Evolutionary conservation across 2,797 vertebrate species (phyloP), one percentile per base, ranked within the genome.

Genomic region (Acanthiza pusilla): DNA sequence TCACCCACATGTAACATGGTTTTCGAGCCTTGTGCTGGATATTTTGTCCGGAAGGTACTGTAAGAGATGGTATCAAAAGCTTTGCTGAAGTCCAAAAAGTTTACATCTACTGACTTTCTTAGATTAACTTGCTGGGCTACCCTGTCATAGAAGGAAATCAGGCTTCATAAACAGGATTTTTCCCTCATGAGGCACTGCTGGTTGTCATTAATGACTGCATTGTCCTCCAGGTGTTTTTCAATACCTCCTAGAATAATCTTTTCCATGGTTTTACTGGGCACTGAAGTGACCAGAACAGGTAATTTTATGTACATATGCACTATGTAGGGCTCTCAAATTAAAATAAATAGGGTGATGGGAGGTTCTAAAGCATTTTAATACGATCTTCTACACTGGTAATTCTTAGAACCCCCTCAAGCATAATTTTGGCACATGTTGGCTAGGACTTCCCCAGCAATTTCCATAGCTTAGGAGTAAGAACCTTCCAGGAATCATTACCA

Each of bases 1-100:
- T 73, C 25, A 2, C 29, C 3, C 10, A 47, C 10, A 22, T 0
- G 0, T 4, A 58, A n/a, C 6, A 13, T 16, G 7, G 8, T 34
- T 60, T 26, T 53, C 20, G 53, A 47, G 13, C 1, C 30, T 11
- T 66, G 47, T 18, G 29, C 20, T 73, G 53, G 14, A 32, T 4
- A 50, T 78, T 71, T 63, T 63, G 32, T 43, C 36, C 51, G 32
- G 66, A 53, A 66, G 16, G 3, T 12, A 3, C 9, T 38, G 1
- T 8, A 2, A 30, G 16, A 58, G 2, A 40, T 9, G 7, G 5
- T 22, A 34, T 34, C 40, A 61, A 74, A 18, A 42, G 4, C 30
- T 61, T 47, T 88, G 47, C 13, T 67, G 47, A 48, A 54, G 2
- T 20, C 30, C 12, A 42, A 19, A 61, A 67, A 22, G 3, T 11